A percentile compares a stretch with the other conserved stretches of the same genome.
Conservation (phyloP, 2,113 vertebrate species). For the Condylura cristata region DNA sequence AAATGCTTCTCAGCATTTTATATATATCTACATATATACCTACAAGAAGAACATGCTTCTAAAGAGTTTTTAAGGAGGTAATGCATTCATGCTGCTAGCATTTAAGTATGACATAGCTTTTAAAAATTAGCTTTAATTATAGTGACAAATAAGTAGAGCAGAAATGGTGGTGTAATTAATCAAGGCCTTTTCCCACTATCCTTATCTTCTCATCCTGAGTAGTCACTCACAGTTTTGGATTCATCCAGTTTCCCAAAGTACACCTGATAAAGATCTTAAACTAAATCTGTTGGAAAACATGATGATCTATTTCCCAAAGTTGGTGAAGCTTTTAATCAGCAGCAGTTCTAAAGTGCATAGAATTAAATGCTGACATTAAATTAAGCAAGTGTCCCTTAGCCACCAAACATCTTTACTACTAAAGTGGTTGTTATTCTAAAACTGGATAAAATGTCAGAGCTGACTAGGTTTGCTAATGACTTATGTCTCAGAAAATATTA, state of each 20-base stretch:
- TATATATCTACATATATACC: too few species aligned
- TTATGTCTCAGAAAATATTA: neutral
- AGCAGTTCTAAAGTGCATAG: neutral
- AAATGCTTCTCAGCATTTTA: neutral
- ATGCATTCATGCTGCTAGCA: neutral
- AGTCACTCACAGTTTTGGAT: neutral
- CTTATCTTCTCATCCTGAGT: neutral
- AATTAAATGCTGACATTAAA: neutral
- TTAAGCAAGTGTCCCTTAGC: neutral
- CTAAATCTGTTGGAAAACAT: neutral
- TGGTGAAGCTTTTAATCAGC: neutral
- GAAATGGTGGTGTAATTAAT: neutral
- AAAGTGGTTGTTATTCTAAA: neutral
- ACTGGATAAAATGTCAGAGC: neutral
- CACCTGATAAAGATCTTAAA: neutral
- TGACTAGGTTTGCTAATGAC: neutral
- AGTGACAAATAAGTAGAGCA: neutral
- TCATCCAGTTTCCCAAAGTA: neutral
- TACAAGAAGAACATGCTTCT: neutral
- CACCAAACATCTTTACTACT: neutral
- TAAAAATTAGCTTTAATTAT: neutral
- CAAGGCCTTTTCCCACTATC: neutral
- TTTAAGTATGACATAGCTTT: neutral
- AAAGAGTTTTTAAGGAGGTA: neutral
- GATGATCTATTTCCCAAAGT: neutral